Percentiles rank a stretch among this genome's conserved stretches.
phyloP scores from a whole-genome alignment of 2,113 vertebrate species.

The Hymenochirus boettgeri region DNA sequence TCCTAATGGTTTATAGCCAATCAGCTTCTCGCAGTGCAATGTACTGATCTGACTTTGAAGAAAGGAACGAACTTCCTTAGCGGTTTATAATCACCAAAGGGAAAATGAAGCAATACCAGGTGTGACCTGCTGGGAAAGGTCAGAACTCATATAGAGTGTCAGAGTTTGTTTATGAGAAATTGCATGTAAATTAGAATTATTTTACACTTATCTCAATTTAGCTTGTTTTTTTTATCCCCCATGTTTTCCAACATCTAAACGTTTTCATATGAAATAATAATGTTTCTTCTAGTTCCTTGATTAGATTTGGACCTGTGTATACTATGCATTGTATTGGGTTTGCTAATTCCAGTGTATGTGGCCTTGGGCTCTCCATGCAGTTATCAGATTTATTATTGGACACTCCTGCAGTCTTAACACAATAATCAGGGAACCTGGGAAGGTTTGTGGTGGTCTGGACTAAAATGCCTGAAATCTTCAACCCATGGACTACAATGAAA shows the following conservation, averaged over 20 bases:
- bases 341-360: too few species aligned
- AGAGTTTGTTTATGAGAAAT: constrained; percentile 29
- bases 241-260: constrained; percentile 7
- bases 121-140: constrained; percentile 31
- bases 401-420: too few species aligned
- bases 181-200: constrained; percentile 5
- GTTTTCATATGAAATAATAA: constrained; percentile 14
- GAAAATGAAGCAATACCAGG: constrained; percentile 11
- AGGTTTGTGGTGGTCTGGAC: too few species aligned
- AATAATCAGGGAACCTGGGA: too few species aligned
- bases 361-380: too few species aligned
- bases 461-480: too few species aligned
- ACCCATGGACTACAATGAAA: too few species aligned
- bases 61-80: constrained; percentile 6
- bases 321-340: not conserved
- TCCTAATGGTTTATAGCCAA: not conserved
- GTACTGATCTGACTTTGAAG: not conserved
- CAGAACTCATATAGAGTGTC: constrained; percentile 13
- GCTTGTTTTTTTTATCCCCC: not conserved
- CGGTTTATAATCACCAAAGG: constrained; percentile 12
- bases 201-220: not conserved
- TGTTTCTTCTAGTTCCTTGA: too few species aligned
- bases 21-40: not conserved
- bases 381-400: too few species aligned
- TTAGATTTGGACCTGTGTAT: too few species aligned